Evolutionary conservation across 2,797 vertebrate genomes (phyloP).

Genomic region (Leptodactylus fallax): DNA sequence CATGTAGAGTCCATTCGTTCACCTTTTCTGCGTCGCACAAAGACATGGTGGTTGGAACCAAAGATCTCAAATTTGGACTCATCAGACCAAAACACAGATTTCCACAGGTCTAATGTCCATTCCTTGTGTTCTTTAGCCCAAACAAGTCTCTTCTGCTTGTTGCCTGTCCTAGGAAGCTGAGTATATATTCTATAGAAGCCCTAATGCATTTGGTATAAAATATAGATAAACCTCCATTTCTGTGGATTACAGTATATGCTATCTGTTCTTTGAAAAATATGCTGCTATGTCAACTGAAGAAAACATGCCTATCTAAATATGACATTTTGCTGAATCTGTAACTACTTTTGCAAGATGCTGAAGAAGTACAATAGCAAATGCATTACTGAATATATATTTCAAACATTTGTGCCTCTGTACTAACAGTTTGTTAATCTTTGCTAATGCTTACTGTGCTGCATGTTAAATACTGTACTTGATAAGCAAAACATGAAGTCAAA

Average conservation of each 20-base stretch:
- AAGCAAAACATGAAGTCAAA: slow-evolving; percentile 38
- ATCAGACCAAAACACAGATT: no score
- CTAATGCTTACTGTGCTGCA: slow-evolving; percentile 43
- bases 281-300: slow-evolving; percentile 36
- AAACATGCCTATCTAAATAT: slow-evolving; percentile 48
- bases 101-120: no score
- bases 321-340: slow-evolving; percentile 51
- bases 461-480: slow-evolving; percentile 46
- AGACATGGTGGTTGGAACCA: no score
- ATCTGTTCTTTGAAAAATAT: slow-evolving; percentile 47
- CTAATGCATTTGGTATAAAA: slow-evolving; percentile 52
- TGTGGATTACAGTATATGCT: slow-evolving; percentile 2
- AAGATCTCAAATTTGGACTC: no score
- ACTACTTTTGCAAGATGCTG: slow-evolving; percentile 44
- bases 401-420: slow-evolving; percentile 31
- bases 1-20: no score
- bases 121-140: no score
- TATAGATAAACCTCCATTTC: slow-evolving; percentile 45
- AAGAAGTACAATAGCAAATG: slow-evolving; percentile 50
- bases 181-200: slow-evolving; percentile 4
- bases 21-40: no score
- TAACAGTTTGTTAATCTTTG: slow-evolving; percentile 55
- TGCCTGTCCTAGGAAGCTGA: no score
- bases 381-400: slow-evolving; percentile 43
- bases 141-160: no score